These are phyloP conservation scores for Chloropsis hardwickii DNA, from an alignment of 2,113 vertebrate species.

Conservation along the genomic window DNA sequence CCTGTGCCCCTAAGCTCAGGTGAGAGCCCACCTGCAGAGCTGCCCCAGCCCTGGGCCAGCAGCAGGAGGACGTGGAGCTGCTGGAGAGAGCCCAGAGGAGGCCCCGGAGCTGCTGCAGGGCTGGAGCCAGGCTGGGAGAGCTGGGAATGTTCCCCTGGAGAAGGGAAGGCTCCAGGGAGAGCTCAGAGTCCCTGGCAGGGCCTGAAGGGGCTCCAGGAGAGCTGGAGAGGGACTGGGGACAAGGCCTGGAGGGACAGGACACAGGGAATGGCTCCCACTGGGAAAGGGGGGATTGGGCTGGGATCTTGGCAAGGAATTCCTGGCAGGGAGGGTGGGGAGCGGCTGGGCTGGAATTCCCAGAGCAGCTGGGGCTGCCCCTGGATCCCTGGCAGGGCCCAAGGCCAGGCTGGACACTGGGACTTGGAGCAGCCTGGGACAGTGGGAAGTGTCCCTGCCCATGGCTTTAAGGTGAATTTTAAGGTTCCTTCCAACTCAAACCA, in stretches of 20 bases:
- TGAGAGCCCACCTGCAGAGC: background rate
- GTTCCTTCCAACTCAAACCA: background rate
- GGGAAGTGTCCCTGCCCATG: rapidly evolving
- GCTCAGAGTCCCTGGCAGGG: background rate
- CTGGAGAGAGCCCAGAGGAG: background rate
- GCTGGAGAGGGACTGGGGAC: background rate
- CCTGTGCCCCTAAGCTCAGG: background rate
- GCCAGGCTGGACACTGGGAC: rapidly evolving
- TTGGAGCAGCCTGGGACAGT: rapidly evolving
- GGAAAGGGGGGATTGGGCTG: background rate
- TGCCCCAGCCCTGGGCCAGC: background rate
- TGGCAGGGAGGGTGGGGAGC: no score
- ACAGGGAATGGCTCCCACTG: background rate
- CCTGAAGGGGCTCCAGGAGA: background rate
- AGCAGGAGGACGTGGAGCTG: background rate
- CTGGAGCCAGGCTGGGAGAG: background rate
- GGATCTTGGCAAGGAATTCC: rapidly evolving
- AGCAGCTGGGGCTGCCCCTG: background rate
- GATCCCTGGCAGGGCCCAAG: rapidly evolving
- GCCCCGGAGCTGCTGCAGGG: background rate
- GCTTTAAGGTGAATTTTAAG: background rate
- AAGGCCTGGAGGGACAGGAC: rapidly evolving
- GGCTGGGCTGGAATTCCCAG: background rate
- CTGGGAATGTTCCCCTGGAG: background rate
- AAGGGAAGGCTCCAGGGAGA: background rate